Evolutionary conservation across 2,113 vertebrate species (phyloP), one percentile per base, ranked within the genome.

Genomic region (Hirundichthys speculiger): DNA sequence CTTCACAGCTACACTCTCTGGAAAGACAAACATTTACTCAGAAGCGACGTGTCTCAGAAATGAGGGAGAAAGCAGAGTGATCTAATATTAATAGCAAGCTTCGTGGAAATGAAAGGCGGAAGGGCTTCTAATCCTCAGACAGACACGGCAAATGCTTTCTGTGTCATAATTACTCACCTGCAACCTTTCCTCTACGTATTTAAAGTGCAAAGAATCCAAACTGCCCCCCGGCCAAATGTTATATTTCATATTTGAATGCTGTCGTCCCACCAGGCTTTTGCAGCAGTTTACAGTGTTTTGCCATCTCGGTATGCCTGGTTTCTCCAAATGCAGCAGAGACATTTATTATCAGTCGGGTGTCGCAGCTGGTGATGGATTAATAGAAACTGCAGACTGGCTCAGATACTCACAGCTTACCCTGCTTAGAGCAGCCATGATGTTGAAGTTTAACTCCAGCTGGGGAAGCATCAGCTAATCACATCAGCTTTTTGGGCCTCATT

Each of bases 311-410:
- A 8, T 58, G 15, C 16, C 49, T 61, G 16, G 25, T 20, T 56
- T 69, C 34, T 39, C 22, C 27, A 64, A 34, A 76, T 49, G 50
- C 43, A 70, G 8, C 4, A 72, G 2, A 58, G 42, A 79, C 18
- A 72, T 75, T 47, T 51, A 21, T 71, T 74, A 48, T 43, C 64
- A 50, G 61, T 52, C 54, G 49, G 54, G 48, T 64, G 43, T 71
- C 63, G 53, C 41, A 75, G 67, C 51, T 73, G 34, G 30, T 66
- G 61, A 58, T 77, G 48, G 78, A 75, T 73, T 30, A 59, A 70
- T 75, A 55, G 67, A 73, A 60, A 62, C 13, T 59, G 19, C 34
- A 18, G 43, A 39, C 60, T 46, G 43, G 52, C 50, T 61, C 25
- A 24, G 71, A 55, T 66, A 50, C 38, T 65, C 27, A 61, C 18